These are phyloP conservation scores for Pocillopora damicornis DNA, from an alignment of 64 coral and sea anemone species.

Conservation along the genomic window DNA sequence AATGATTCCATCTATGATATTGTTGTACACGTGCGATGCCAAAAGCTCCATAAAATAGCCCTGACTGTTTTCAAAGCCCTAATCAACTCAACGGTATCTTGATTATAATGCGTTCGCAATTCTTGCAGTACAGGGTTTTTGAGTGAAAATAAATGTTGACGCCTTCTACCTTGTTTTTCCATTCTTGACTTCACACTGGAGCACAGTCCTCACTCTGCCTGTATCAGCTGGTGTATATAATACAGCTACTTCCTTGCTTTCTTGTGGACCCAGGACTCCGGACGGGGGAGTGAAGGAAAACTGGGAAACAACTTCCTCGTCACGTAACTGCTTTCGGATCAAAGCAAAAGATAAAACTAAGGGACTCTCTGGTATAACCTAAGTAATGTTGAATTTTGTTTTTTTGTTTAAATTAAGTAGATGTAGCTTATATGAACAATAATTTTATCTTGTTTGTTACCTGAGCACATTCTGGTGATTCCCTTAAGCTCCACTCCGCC, in stretches of 20 bases:
- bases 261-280: conserved; percentile 62
- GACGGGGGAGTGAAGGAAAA: conserved; percentile 68
- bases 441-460: neutral
- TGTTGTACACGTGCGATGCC: no score
- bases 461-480: conserved; percentile 41
- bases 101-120: neutral
- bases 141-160: neutral
- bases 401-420: no score
- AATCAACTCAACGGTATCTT: no score
- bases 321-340: neutral
- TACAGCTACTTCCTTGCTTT: conserved; percentile 52
- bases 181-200: conserved; percentile 71
- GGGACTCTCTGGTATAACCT: no score
- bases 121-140: neutral
- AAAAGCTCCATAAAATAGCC: no score
- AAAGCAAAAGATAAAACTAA: neutral
- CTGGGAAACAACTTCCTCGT: conserved; percentile 23
- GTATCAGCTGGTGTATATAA: conserved; percentile 41
- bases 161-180: conserved; percentile 64
- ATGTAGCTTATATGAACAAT: neutral
- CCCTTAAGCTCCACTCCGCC: conserved; percentile 71
- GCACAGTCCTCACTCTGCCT: conserved; percentile 70
- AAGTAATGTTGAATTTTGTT: no score
- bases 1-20: no score
- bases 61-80: no score